Base-by-base conservation (phyloP, 2,888 invertebrate species). In the Creontiades dilutus region DNA sequence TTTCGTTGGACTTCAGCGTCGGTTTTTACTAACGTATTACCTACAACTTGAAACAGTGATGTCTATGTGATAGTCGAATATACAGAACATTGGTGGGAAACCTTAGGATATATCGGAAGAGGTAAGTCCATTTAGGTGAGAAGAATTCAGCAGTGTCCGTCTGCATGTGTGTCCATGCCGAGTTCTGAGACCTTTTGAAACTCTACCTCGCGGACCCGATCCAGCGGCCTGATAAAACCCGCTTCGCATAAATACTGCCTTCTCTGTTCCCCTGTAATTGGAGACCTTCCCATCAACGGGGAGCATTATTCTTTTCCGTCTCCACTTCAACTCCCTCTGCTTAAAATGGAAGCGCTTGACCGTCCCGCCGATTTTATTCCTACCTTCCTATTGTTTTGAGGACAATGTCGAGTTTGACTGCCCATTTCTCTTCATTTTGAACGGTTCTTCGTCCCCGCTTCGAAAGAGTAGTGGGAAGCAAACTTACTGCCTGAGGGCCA, bases 191-290 rank as follows among this genome's bases (percentile, higher is more conserved):
- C 46, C 82, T 82, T 82, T 82, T 52, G 82, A 52, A 82, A 82
- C 52, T 48, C 82, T 12, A 78, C 37, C 78, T 46, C 46, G 46
- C 12, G 16, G 13, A 27, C 85, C 48, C 57, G 85, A 85, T 85
- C 85, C 47, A 28, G 85, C 61, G 37, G 5, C 85, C n/a, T 27
- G 85, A 85, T 85, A 85, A 85, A 85, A 85, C 61, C 61, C 82
- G 19, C 47, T 28, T 61, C 85, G 85, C 57, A 85, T 85, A 85
- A 85, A 85, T 85, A 85, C 85, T 85, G 85, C 61, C 85, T 12
- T 19, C 68, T 14, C 85, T 47, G 85, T 37, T 61, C 61, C 84
- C 57, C 27, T 57, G 68, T 85, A 85, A 85, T 85, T 85, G 85
- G 85, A 85, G 37, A 52, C 61, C 61, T 46, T 85, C 85, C 85